A percentile compares a stretch with the other conserved stretches of the same genome.
phyloP scores from a whole-genome alignment of 2,888 invertebrate species.

The Steinernema scapterisci region DNA sequence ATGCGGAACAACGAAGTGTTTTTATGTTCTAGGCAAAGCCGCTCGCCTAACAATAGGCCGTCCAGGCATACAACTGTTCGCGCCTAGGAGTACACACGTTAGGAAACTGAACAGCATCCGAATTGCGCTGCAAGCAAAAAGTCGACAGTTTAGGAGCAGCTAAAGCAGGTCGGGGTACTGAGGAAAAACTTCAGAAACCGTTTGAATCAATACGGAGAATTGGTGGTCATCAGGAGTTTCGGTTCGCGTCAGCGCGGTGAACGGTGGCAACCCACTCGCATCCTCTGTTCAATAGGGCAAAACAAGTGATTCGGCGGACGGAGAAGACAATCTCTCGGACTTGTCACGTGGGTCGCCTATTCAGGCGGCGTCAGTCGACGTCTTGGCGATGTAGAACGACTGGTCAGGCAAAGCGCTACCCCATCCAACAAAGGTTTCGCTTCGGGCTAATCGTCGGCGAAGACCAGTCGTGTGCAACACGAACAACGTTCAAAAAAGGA shows the following conservation, averaged over 20 bases:
- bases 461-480: background rate
- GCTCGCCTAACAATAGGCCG: too few species aligned
- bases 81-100: too few species aligned
- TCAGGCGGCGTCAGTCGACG: conserved; percentile 19
- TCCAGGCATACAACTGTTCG: too few species aligned
- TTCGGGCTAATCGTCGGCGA: conserved; percentile 7
- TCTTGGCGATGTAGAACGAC: background rate
- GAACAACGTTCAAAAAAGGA: background rate
- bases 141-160: too few species aligned
- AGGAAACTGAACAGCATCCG: too few species aligned
- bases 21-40: too few species aligned
- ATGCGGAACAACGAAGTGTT: too few species aligned
- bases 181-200: too few species aligned
- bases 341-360: conserved; percentile 24
- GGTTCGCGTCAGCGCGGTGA: background rate
- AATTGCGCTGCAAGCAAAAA: too few species aligned
- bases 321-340: background rate
- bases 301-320: conserved; percentile 21
- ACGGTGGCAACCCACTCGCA: background rate
- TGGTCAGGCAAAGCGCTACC: conserved; percentile 2
- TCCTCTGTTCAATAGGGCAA: conserved; percentile 5
- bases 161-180: too few species aligned
- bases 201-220: conserved; percentile 1
- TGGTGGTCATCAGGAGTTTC: background rate
- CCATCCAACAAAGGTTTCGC: background rate